These are phyloP conservation scores for Geotrupes spiniger DNA, from an alignment of 2,888 invertebrate species.

Conservation along the genomic window DNA sequence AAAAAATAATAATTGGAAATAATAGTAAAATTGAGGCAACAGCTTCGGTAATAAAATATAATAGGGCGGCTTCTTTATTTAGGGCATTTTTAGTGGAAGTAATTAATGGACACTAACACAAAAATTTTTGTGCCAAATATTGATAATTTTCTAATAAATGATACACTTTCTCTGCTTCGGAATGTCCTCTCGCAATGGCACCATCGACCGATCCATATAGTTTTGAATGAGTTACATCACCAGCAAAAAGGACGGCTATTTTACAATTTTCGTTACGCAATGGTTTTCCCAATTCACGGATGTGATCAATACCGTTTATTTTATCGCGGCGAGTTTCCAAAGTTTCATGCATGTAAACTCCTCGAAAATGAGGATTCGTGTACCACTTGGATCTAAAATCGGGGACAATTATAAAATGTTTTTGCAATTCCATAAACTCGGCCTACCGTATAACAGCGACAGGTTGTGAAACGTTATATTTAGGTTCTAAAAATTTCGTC, in stretches of 20 bases:
- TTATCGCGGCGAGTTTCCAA: slow-evolving; percentile 16
- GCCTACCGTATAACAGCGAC: slow-evolving; percentile 31
- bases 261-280: slow-evolving; percentile 49
- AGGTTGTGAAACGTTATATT: slow-evolving; percentile 52
- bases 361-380: slow-evolving; percentile 59
- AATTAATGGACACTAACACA: no score
- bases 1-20: no score
- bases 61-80: no score
- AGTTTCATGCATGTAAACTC: slow-evolving; percentile 28
- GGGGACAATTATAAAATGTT: no score
- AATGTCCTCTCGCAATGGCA: slow-evolving; percentile 48
- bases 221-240: slow-evolving; percentile 51
- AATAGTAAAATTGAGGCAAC: no score
- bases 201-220: slow-evolving; percentile 52
- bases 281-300: slow-evolving; percentile 12
- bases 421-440: no score
- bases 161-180: no score
- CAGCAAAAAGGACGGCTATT: slow-evolving; percentile 55
- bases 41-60: no score
- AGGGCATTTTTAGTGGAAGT: no score
- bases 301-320: no score
- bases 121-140: no score
- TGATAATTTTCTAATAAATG: no score
- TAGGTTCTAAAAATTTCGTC: slow-evolving; percentile 52
- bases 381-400: slow-evolving; percentile 70